Base-by-base conservation (phyloP, 1,140 invertebrate species). In the Ceratina australensis region DNA sequence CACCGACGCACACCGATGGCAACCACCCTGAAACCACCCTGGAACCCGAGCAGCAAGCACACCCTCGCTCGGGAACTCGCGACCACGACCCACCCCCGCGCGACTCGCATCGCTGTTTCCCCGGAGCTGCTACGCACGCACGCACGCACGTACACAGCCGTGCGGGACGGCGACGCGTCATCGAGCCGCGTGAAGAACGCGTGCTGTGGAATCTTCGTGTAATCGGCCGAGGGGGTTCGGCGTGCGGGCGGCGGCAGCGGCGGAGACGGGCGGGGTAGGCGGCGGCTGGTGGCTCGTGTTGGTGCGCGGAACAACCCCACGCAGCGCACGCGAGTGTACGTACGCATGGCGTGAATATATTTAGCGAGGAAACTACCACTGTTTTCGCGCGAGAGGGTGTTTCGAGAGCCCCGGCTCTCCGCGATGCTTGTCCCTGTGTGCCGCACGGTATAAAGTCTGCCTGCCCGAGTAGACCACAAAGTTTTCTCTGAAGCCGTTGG, bases 1-100 rank as follows among this genome's bases (percentile, higher is more conserved):
- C 86, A 87, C 86, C 86, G 80, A 88, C 88, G 83, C 87, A 87
- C 84, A 79, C 72, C 78, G 81, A 83, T 73, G 67, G 78, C 74
- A 78, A 85, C 84, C 83, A 82, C 73, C 83, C 83, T 81, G 72
- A 64, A 67, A 68, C 73, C 73, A 65, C 68, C 72, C 77, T 78
- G 79, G 50, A 75, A 60, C 67, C 67, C 57, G 67, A 77, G 66
- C 47, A 50, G 10, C 74, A 56, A 85, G 86, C 87, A 83, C 81
- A 85, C 86, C 82, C 82, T 85, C 84, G 77, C 84, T 59, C 50
- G 56, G 69, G 63, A 72, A 84, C 82, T 74, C 73, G 57, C 83
- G 69, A 88, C 85, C 86, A 79, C 81, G 80, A 78, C 83, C 72
- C 72, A 54, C 72, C 72, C 49, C 33, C 73, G 82, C 54, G 7